Evolutionary conservation across 1,140 invertebrate genomes (phyloP), one percentile per base, ranked within the genome.

Genomic region (Latrodectus geometricus): DNA sequence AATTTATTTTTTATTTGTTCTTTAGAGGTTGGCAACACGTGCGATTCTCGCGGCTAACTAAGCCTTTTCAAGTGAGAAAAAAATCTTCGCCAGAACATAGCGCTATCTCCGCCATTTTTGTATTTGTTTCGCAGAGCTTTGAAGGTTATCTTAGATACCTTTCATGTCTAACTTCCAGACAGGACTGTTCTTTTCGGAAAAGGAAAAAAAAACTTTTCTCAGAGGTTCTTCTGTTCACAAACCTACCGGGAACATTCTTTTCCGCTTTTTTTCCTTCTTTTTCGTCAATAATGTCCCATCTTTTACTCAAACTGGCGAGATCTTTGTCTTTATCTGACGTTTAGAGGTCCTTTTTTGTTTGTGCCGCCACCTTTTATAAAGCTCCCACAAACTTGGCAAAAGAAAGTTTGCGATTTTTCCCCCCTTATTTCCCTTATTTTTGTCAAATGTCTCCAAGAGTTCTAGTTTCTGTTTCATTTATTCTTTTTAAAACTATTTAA

Each of bases 321-420:
- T 81, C 80, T 83, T 83, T 65, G 70, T 74, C 70, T 83, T 83
- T 83, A 82, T 82, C 72, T 74, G 35, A 74, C 48, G 23, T 2
- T 48, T 82, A 9, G 21, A 9, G 15, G 2, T 15, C 23, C 9
- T 72, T 70, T 72, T 70, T 80, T 80, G 61, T 14, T 35, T 61
- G 8, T 20, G 0, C 8, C 61, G 48, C 52, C 9, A 20, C 56
- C 17, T 17, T 49, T 54, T 54, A 11, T 74, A 20, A 69, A 69
- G 66, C 9, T 69, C 21, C 21, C 9, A n/a, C 9, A 61, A 61
- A 61, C 54, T 61, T 61, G 11, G 11, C 54, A n/a, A 69, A 69
- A 69, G 20, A 21, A 69, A 69, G 68, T 69, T 69, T 1, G 9
- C 9, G 68, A 69, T n/a, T 69, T 69, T 74, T 50, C 49, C 14